A percentile compares a stretch with the other conserved stretches of the same genome.
Evolutionary conservation across 2,113 vertebrate genomes (phyloP).

Genomic region (Neolamprologus sp.): DNA sequence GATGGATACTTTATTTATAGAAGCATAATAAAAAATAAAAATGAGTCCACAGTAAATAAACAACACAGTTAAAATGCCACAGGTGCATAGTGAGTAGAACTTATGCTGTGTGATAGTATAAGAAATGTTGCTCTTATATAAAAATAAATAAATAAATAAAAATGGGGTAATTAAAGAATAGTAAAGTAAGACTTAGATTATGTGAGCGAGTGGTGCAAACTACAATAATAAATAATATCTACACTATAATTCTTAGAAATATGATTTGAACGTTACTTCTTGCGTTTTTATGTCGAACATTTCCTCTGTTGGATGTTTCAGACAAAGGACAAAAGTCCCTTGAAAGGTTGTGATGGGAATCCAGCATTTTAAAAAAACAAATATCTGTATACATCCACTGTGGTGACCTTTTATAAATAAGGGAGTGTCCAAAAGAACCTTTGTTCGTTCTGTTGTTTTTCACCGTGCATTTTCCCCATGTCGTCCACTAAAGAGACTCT

Average conservation of each 20-base stretch:
- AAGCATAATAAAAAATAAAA: background rate
- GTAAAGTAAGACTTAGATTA: background rate
- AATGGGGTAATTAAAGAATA: background rate
- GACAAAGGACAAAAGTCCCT: fast-evolving
- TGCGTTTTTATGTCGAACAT: background rate
- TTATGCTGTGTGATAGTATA: background rate
- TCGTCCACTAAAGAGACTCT: background rate
- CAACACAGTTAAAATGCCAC: background rate
- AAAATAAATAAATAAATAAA: background rate
- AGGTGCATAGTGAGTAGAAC: background rate
- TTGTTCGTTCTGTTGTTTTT: background rate
- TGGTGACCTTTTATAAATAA: background rate
- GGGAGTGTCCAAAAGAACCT: background rate
- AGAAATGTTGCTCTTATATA: background rate
- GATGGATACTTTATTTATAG: background rate
- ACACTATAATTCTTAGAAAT: background rate
- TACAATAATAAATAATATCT: background rate
- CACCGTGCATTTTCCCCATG: background rate
- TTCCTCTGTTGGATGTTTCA: background rate
- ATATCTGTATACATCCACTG: background rate
- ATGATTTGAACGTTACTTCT: background rate
- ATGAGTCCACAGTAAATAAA: background rate
- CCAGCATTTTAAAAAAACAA: background rate
- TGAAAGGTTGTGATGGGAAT: background rate
- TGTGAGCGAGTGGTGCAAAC: background rate